Evolutionary conservation across 2,113 vertebrate species (phyloP), one percentile per base, ranked within the genome.

Genomic region (Pachycephala philippinensis): DNA sequence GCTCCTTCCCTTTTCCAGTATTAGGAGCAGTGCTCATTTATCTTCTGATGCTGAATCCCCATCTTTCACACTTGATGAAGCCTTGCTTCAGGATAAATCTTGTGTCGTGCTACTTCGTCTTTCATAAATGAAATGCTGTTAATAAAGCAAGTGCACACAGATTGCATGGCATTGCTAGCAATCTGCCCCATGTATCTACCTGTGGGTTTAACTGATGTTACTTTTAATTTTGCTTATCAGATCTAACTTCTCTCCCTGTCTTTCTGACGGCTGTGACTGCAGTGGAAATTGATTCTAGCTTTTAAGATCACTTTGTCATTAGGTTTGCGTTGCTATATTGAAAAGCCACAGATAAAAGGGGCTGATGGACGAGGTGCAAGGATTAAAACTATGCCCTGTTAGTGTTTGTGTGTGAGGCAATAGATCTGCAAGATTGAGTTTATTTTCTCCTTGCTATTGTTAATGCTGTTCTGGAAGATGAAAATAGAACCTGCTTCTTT

Each of bases 171-270:
- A 27, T 21, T 77, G 47, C 71, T n/a, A 40, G 59, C 35, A 59
- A 63, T 71, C 59, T 84, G 31, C 64, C 4, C 0, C 4, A 0
- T 35, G 14, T 76, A 72, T 65, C 85, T 77, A 20, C 52, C 66
- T 18, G 33, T 63, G 35, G 7, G 9, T 78, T 90, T 95, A 87
- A 86, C 69, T 89, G 83, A 60, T 89, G 57, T 16, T 93, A 71
- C 64, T 95, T 96, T 87, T 93, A 93, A 93, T 96, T 96, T 93
- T 93, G 37, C 81, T 89, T 93, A 96, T 93, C 84, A 57, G 69
- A 66, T 91, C 40, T 69, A 69, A 76, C 53, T 76, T 89, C 7
- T 87, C 15, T 87, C 39, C 57, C 21, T 64, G 2, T 63, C 64
- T 80, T 93, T 80, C 74, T 91, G 78, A 70, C 3, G 61, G 71